phyloP scores from a whole-genome alignment of 2,888 invertebrate species.

The Nephrocerus scutellatus region DNA sequence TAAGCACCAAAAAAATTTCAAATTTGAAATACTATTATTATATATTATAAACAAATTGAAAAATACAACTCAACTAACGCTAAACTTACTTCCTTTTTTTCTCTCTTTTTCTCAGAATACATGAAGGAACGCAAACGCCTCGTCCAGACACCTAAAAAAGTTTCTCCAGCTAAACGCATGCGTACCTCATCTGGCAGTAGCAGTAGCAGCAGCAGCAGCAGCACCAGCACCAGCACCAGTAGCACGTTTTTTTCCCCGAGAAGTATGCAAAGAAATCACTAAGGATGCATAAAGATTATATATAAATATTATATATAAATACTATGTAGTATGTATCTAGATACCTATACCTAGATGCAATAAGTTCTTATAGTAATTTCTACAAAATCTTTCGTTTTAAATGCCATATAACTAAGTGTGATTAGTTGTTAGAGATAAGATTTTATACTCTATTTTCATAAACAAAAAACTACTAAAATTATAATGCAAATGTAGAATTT shows the following conservation, averaged over 20 bases:
- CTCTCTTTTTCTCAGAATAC: conserved; percentile 38
- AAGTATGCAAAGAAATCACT: conserved; percentile 22
- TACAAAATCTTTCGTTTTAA: conserved; percentile 32
- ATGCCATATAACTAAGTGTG: conserved; percentile 45
- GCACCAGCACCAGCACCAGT: conserved; percentile 23
- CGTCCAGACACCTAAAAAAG: conserved; percentile 44
- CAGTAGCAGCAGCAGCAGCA: conserved; percentile 15
- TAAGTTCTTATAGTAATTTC: no score
- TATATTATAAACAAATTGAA: no score
- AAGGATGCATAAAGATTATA: conserved; percentile 5
- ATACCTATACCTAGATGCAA: no score
- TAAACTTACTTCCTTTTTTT: conserved; percentile 2
- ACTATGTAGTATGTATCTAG: no score
- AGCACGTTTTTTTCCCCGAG: conserved; percentile 29
- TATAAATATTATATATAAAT: no score
- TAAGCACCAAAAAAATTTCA: no score
- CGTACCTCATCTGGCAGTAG: conserved; percentile 33
- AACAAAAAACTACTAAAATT: no score
- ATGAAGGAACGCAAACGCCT: conserved; percentile 48
- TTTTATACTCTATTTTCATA: no score
- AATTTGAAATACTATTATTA: no score
- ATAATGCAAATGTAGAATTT: no score
- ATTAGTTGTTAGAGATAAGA: conserved; percentile 44
- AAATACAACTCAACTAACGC: no score
- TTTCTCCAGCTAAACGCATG: conserved; percentile 43